A percentile compares a stretch with the other conserved stretches of the same genome.
phyloP scores from a whole-genome alignment of 2,888 invertebrate genomes.

The Drosophila kuntzei region DNA sequence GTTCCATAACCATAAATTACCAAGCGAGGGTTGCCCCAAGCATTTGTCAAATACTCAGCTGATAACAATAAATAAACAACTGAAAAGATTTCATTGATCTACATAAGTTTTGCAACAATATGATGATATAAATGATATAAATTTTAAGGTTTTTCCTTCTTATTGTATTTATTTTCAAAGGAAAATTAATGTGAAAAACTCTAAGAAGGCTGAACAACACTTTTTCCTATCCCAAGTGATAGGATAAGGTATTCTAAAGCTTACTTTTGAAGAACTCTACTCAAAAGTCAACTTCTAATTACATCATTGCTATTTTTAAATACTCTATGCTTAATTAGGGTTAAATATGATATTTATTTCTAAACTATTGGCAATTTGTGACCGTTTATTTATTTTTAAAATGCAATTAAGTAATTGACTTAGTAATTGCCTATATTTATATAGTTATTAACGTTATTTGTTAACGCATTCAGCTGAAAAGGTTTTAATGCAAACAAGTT shows the following conservation, averaged over 20 bases:
- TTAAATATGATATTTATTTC: not conserved
- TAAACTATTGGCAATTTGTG: not conserved
- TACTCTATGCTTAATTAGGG: not conserved
- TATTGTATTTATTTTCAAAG: too few relatives aligned
- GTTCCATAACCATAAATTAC: slow-evolving; percentile 34
- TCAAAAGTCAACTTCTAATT: not conserved
- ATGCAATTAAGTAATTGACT: not conserved
- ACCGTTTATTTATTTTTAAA: not conserved
- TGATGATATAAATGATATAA: too few relatives aligned
- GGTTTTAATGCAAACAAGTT: not conserved
- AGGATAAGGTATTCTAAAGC: too few relatives aligned
- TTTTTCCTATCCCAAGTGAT: too few relatives aligned
- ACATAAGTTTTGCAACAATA: slow-evolving; percentile 2
- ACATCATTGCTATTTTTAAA: not conserved
- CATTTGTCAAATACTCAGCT: not conserved
- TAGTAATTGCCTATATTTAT: too few relatives aligned
- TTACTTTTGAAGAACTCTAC: too few relatives aligned
- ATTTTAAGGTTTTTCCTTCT: too few relatives aligned
- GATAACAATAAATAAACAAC: not conserved
- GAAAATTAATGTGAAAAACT: too few relatives aligned
- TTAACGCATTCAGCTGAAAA: not conserved
- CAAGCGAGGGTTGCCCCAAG: slow-evolving; percentile 34
- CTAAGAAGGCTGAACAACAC: too few relatives aligned
- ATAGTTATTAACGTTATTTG: not conserved
- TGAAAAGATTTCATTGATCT: slow-evolving; percentile 9